phyloP scores from a whole-genome alignment of 2,888 invertebrate species.

The Argyresthia albistria region DNA sequence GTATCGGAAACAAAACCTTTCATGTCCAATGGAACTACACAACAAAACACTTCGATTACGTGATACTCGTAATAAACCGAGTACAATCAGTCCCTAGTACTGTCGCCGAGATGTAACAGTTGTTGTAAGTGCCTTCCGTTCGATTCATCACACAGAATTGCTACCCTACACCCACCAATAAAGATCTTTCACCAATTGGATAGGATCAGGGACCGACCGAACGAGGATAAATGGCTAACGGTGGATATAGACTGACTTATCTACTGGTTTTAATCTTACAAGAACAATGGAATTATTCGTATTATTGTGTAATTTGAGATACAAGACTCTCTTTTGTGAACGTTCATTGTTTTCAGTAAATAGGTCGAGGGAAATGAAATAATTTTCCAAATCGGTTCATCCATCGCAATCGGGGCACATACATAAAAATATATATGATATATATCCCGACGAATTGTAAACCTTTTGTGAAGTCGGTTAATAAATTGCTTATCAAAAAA shows the following conservation, averaged over 20 bases:
- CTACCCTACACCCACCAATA: slow-evolving; percentile 48
- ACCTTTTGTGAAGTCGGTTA: too few relatives aligned
- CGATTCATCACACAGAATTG: slow-evolving; percentile 43
- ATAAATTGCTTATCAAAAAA: too few relatives aligned
- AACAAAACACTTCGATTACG: not conserved
- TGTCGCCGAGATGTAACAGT: slow-evolving; percentile 25
- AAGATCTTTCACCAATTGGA: slow-evolving; percentile 54
- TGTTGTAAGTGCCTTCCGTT: slow-evolving; percentile 31
- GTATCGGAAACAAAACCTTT: not conserved
- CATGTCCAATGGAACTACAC: not conserved
- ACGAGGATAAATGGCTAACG: slow-evolving; percentile 34
- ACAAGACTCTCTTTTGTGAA: too few relatives aligned
- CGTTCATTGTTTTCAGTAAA: too few relatives aligned
- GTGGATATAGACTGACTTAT: slow-evolving; percentile 21
- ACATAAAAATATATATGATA: too few relatives aligned
- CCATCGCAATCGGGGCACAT: too few relatives aligned
- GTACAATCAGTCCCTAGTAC: not conserved
- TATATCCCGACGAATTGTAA: too few relatives aligned
- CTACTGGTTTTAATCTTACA: too few relatives aligned
- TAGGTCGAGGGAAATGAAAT: too few relatives aligned
- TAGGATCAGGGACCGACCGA: slow-evolving; percentile 33
- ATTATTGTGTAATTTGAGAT: too few relatives aligned
- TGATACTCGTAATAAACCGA: not conserved
- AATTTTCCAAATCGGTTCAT: too few relatives aligned
- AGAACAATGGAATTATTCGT: too few relatives aligned